Evolutionary conservation across 2,113 vertebrate genomes (phyloP), one percentile per base, ranked within the genome.

Genomic region (Ailuropoda melanoleuca): DNA sequence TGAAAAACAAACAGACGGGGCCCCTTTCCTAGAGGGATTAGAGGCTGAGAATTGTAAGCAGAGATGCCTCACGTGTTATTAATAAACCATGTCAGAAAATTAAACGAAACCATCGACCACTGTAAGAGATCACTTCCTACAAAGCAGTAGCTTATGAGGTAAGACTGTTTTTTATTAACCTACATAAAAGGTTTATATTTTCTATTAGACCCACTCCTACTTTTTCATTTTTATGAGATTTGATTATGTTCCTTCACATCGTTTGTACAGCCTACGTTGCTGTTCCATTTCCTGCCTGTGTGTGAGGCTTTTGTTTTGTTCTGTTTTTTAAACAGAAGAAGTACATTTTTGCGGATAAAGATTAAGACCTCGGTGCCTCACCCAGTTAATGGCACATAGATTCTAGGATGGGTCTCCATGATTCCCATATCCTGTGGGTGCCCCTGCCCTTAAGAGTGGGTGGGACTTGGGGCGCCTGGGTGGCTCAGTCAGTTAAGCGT

Each of bases 1-100:
- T 50, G 1, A 93, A 34, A 72, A 56, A 46, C 29, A n/a, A 78
- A 43, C 4, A 68, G 68, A 94, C 58, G 68, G 55, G 46, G 21
- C 8, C 23, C 10, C 60, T 64, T 23, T n/a, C 66, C 6, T 39
- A 31, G 72, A n/a, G 34, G 18, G 1, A 85, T 93, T 88, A 70
- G n/a, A 95, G n/a, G 92, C 39, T 85, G n/a, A 90, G 97, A 72
- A 87, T 50, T 84, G 60, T 46, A 95, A 75, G 55, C 34, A 87
- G 56, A 68, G 13, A 62, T 95, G 48, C 48, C 21, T 60, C 34
- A 83, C 8, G 24, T 86, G 64, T 95, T 81, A 82, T 97, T 97
- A 91, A 95, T 60, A 84, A 89, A 19, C 50, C 86, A 58, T 55
- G 39, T 96, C 21, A 94, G 39, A 92, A 93, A 96, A 88, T 90